Base-by-base conservation (phyloP, 2,797 vertebrate genomes). In the Rhynchotus rufescens region DNA sequence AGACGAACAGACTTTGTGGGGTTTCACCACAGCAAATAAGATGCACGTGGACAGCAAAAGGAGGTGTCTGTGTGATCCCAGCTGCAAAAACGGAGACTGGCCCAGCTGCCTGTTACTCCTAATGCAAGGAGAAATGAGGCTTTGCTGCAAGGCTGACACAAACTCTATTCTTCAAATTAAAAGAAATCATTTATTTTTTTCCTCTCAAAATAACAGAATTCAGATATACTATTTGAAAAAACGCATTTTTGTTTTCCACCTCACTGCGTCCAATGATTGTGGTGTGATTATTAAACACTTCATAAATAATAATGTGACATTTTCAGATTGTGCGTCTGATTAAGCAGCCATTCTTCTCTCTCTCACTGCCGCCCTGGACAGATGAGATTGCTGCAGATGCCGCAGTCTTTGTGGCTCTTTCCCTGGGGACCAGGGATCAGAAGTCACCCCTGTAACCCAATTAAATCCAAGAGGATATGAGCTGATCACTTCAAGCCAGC, bases 271-370 rank as follows among this genome's bases (percentile, higher is more conserved):
- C 57, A 26, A 71, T 79, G 95, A 95, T 84, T 82, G 86, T 78
- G 86, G 91, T 52, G 81, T 95, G 97, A 94, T 94, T 90, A 95
- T 96, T 94, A 92, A 96, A 92, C 90, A 84, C 95, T 91, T 96
- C 96, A 95, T 96, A 96, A 97, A 96, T 96, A 97, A 96, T 90
- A 96, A 96, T 92, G 94, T 94, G 96, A 92, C 96, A 95, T 95
- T 96, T 97, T 94, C 89, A 81, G 85, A 91, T 88, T 69, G 86
- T 80, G 86, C 3, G 16, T 96, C 93, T 95, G 95, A 96, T 95
- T 93, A 95, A 90, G 89, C 86, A 89, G 82, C 94, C 73, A 44
- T 91, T 93, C 94, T 90, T 95, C 95, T 89, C 88, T 80, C 93
- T 78, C 85, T 72, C 89, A 19, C 95, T 89, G 94, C 4, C 0